Percentiles rank a stretch among this genome's conserved stretches.
phyloP scores from a whole-genome alignment of 2,888 invertebrate species.

The Latrodectus hesperus region DNA sequence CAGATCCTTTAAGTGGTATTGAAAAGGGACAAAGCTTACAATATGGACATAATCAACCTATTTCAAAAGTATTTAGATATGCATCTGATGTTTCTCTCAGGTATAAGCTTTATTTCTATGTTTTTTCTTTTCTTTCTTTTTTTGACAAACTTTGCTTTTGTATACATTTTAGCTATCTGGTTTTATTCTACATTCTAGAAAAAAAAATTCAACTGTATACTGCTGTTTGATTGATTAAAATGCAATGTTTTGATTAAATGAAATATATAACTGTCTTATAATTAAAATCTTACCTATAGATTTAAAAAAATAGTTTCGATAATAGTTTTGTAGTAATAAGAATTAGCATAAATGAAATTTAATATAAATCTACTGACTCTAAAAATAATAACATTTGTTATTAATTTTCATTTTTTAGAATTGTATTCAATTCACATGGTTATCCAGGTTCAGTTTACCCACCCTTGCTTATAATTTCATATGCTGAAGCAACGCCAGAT shows the following conservation, averaged over 20 bases:
- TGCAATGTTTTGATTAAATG: too few species aligned
- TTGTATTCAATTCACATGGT: constrained; percentile 74
- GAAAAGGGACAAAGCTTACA: constrained; percentile 62
- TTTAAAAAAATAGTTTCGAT: too few species aligned
- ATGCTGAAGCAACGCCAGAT: constrained; percentile 77
- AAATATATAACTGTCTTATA: too few species aligned
- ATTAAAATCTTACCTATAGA: too few species aligned
- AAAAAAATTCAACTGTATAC: background rate
- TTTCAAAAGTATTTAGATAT: constrained; percentile 72
- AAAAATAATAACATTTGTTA: too few species aligned
- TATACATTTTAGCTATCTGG: background rate
- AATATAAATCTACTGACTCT: too few species aligned
- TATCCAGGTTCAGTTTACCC: constrained; percentile 79
- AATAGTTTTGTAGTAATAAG: too few species aligned
- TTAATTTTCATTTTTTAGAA: constrained; percentile 14
- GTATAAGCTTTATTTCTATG: constrained; percentile 25
- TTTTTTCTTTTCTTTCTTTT: background rate
- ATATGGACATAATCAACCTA: constrained; percentile 49
- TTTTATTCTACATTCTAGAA: background rate
- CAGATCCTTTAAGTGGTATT: constrained; percentile 79
- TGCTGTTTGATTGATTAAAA: too few species aligned
- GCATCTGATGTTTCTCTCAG: constrained; percentile 68
- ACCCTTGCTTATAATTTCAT: constrained; percentile 80
- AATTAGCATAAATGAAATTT: too few species aligned
- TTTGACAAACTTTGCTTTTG: background rate